Evolutionary conservation across 1,140 invertebrate species (phyloP).

Genomic region (Hycleus phaleratus): DNA sequence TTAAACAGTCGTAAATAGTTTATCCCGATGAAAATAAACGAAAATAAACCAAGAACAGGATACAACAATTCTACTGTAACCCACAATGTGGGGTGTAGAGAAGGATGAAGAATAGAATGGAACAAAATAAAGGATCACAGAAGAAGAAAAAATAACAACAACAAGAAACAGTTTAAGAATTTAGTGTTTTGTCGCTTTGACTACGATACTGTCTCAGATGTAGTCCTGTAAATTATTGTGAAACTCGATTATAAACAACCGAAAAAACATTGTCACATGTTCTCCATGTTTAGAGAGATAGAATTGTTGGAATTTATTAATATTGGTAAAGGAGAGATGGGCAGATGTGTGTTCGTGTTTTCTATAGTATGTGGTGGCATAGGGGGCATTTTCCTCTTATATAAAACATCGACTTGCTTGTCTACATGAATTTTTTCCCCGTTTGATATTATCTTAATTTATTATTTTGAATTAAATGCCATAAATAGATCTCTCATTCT

Average conservation of each 20-base stretch:
- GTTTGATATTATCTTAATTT: too few relatives aligned
- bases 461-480: too few relatives aligned
- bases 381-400: too few relatives aligned
- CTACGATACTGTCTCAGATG: constrained; percentile 12
- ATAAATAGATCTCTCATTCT: too few relatives aligned
- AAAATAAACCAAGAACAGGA: not conserved
- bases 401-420: too few relatives aligned
- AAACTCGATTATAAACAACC: constrained; percentile 11
- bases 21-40: not conserved
- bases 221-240: constrained; percentile 13
- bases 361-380: not conserved
- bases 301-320: constrained; percentile 15
- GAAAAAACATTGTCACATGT: constrained; percentile 12
- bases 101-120: too few relatives aligned
- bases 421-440: too few relatives aligned
- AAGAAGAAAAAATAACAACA: too few relatives aligned
- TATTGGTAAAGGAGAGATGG: not conserved
- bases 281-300: constrained; percentile 8
- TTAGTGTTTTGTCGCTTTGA: constrained; percentile 12
- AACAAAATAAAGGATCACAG: too few relatives aligned
- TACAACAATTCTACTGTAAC: constrained; percentile 3
- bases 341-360: constrained; percentile 7
- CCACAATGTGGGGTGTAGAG: not conserved
- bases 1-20: too few relatives aligned
- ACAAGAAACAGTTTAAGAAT: not conserved